phyloP scores from a whole-genome alignment of 2,888 invertebrate genomes.

The Trichopoda pennipes region DNA sequence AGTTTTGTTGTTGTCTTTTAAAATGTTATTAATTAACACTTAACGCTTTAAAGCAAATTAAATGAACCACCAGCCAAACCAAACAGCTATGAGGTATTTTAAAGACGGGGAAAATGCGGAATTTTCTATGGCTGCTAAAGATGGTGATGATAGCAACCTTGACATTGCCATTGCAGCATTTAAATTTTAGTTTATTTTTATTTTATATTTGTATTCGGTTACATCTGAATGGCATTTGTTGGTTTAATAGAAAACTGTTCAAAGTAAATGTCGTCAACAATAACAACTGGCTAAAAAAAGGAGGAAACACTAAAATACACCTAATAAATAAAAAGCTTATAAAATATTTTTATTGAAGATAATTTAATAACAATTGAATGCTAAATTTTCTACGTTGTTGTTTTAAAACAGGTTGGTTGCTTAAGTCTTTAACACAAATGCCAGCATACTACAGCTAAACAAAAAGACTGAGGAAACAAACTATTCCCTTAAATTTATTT shows the following conservation, averaged over 20 bases:
- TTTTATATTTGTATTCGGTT: constrained; percentile 18
- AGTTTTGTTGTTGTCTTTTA: not conserved
- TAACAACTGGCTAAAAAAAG: not conserved
- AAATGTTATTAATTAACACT: constrained; percentile 29
- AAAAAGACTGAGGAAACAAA: constrained; percentile 42
- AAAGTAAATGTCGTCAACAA: not conserved
- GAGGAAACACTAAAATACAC: not conserved
- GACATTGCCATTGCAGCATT: constrained; percentile 56
- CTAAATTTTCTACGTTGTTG: not conserved
- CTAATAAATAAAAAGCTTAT: not conserved
- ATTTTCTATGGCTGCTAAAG: constrained; percentile 10
- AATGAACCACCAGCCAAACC: constrained; percentile 22
- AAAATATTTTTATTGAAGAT: too few species aligned
- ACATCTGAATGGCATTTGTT: constrained; percentile 43
- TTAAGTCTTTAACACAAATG: constrained; percentile 35
- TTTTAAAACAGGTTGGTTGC: constrained; percentile 13
- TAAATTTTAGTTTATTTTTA: constrained; percentile 19
- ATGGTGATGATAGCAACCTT: constrained; percentile 47
- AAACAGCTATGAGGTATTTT: not conserved
- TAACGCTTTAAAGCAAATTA: constrained; percentile 37
- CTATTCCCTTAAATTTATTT: constrained; percentile 3
- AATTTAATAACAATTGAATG: too few species aligned
- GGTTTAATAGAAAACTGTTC: not conserved
- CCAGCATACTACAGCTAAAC: not conserved
- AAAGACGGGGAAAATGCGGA: constrained; percentile 35